Base-by-base conservation (phyloP, 2,888 invertebrate species). In the Myopa testacea region DNA sequence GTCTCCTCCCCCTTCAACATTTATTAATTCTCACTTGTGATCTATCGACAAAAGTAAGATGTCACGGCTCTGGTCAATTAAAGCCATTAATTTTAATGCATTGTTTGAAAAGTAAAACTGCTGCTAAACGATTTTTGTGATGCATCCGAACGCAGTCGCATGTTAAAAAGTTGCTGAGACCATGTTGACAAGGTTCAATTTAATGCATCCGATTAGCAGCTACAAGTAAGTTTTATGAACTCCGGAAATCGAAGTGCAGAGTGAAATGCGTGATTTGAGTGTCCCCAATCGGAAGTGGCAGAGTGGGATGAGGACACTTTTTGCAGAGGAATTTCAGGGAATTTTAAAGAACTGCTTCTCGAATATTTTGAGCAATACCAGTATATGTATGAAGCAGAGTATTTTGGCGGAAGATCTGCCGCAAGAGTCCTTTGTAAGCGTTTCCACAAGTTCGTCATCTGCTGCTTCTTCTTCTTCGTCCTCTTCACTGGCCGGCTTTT, bases 31-130 rank as follows among this genome's bases (percentile, higher is more conserved):
- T 16, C 19, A 19, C 26, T 26, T 45, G 8, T 40, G 68, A 69
- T 50, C n/a, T 19, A 69, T 69, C 19, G 10, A 69, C 3, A 50
- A 69, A 58, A 71, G 55, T 58, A 71, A 71, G 71, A 71, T 71
- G 71, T 71, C 71, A 58, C n/a, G n/a, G 60, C 37, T 71, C 37
- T 71, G 71, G 37, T 58, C 71, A 71, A 71, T 71, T 71, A 58
- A 71, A 58, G 19, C 52, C 12, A 71, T 71, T 71, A 71, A 71
- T 60, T 58, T 58, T 58, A 71, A 71, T 71, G 55, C 38, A 71
- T 71, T 71, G 37, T 58, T 71, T 71, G 62, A 62, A 62, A 62
- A 4, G 62, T 62, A n/a, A 62, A 62, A 62, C 16, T 58, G 14
- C 19, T n/a, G n/a, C n/a, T n/a, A n/a, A n/a, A 58, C 8, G 5